Percentiles rank a stretch among this genome's conserved stretches.
phyloP scores from a whole-genome alignment of 2,797 vertebrate genomes.

The Galaxias olidus region DNA sequence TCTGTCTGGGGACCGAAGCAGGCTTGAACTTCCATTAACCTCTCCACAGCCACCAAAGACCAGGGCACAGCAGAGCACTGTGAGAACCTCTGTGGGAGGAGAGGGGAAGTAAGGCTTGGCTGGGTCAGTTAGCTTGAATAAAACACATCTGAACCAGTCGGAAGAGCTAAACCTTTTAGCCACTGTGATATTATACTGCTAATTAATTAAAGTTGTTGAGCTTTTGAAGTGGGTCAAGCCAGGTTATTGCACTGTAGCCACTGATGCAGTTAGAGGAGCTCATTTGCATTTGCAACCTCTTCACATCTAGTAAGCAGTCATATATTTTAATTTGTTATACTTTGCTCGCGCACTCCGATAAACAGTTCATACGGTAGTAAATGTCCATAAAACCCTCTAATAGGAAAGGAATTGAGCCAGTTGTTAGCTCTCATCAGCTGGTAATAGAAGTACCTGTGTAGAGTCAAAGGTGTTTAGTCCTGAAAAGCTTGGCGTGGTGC shows the following conservation, averaged over 20 bases:
- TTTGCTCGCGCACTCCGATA: not conserved
- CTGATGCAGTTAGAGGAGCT: not conserved
- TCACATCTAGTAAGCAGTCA: not conserved
- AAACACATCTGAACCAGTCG: constrained; percentile 24
- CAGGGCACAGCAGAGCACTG: not conserved
- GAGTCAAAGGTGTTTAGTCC: not conserved
- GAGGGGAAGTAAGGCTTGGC: not conserved
- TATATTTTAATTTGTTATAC: not conserved
- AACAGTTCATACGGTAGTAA: not conserved
- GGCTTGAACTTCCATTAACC: constrained; percentile 55
- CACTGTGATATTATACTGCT: not conserved
- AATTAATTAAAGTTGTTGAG: constrained; percentile 9
- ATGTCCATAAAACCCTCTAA: not conserved
- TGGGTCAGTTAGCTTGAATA: constrained; percentile 29
- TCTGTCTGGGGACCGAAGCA: constrained; percentile 33
- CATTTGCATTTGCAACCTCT: constrained; percentile 11
- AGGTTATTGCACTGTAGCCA: not conserved
- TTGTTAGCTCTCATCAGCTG: not conserved
- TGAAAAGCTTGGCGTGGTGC: not conserved
- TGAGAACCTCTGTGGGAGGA: not conserved
- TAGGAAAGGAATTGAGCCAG: not conserved
- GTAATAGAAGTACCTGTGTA: not conserved
- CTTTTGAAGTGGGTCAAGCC: not conserved
- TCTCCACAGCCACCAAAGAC: constrained; percentile 28
- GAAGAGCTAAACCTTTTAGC: constrained; percentile 18